Evolutionary conservation across 1,140 invertebrate genomes (phyloP).

Genomic region (Leptinotarsa undecemlineata): DNA sequence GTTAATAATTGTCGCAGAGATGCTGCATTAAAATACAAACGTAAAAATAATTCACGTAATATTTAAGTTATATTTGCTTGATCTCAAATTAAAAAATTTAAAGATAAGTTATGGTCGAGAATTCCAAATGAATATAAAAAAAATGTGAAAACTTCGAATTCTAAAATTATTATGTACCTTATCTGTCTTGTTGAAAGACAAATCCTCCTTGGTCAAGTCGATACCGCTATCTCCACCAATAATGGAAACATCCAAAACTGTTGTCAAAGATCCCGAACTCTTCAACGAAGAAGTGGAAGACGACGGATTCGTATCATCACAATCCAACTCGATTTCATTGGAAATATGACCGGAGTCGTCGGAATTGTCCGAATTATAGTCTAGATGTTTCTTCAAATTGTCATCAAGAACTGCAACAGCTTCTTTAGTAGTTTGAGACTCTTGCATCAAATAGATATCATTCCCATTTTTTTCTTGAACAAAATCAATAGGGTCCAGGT

Average conservation of each 20-base stretch:
- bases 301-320: slow-evolving; percentile 36
- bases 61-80: background rate
- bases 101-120: too few species aligned
- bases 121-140: background rate
- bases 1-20: too few species aligned
- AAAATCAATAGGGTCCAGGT: slow-evolving; percentile 34
- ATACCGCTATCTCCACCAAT: slow-evolving; percentile 17
- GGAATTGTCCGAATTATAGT: slow-evolving; percentile 58
- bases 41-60: too few species aligned
- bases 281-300: slow-evolving; percentile 25
- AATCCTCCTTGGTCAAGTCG: slow-evolving; percentile 20
- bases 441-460: background rate
- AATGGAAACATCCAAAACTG: slow-evolving; percentile 27
- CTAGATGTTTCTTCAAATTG: slow-evolving; percentile 32
- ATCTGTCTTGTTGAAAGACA: background rate
- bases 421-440: background rate
- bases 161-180: slow-evolving; percentile 11
- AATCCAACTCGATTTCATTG: slow-evolving; percentile 63
- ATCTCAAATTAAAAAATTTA: background rate
- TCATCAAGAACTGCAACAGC: background rate
- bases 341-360: slow-evolving; percentile 79
- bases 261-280: slow-evolving; percentile 32
- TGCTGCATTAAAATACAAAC: too few species aligned
- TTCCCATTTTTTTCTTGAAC: slow-evolving; percentile 19
- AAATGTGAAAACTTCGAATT: background rate